Percentiles rank a stretch among this genome's conserved stretches.
Conservation (phyloP, 2,888 invertebrate genomes). For the Tetramorium bicarinatum region DNA sequence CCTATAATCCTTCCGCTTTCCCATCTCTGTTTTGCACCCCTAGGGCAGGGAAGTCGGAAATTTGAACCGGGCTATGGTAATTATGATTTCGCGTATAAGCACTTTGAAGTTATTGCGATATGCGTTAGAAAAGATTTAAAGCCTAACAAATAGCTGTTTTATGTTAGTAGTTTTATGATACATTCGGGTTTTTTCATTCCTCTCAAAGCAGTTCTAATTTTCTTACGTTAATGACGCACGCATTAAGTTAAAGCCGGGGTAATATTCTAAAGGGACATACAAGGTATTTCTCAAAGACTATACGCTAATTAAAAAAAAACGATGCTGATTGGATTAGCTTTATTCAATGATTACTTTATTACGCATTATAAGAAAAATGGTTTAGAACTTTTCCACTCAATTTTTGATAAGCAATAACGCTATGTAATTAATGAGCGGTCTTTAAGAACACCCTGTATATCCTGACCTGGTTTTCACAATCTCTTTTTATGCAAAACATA, state of each 20-base stretch:
- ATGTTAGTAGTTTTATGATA: neutral
- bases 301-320: too few relatives aligned
- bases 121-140: slow-evolving; percentile 48
- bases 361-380: too few relatives aligned
- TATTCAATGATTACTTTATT: too few relatives aligned
- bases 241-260: slow-evolving; percentile 3
- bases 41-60: slow-evolving; percentile 56
- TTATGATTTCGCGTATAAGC: slow-evolving; percentile 50
- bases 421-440: too few relatives aligned
- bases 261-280: neutral
- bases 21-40: slow-evolving; percentile 56
- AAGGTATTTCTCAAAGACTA: too few relatives aligned
- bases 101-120: slow-evolving; percentile 29
- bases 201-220: neutral
- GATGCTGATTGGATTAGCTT: too few relatives aligned
- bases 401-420: too few relatives aligned
- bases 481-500: slow-evolving; percentile 19
- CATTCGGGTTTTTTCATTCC: neutral
- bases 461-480: neutral
- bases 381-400: too few relatives aligned
- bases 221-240: neutral
- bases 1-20: slow-evolving; percentile 68
- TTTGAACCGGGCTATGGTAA: slow-evolving; percentile 55
- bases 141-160: neutral
- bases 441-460: neutral